Evolutionary conservation across 2,888 invertebrate genomes (phyloP), one percentile per base, ranked within the genome.

Genomic region (Rhagium mordax): DNA sequence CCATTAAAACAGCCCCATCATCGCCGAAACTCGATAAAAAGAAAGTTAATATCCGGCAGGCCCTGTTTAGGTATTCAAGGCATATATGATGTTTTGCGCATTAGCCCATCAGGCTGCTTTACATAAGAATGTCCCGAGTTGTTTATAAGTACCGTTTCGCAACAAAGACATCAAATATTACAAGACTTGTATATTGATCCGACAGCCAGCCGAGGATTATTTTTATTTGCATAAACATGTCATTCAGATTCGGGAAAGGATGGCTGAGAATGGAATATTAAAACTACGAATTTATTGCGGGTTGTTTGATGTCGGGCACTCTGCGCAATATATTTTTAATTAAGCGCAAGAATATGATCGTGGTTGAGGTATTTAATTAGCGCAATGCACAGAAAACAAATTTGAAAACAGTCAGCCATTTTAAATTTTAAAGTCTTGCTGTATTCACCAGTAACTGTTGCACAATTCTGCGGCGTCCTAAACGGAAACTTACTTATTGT

Each of bases 1-100:
- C 72, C 75, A 78, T 76, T 78, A 74, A 75, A 81, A 79, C 76
- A 47, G 60, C 53, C 69, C 62, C 72, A 72, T 72, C 76, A 73
- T 77, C 72, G 47, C 51, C 69, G 66, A 66, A 75, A 72, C 69
- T 75, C 77, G 79, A 81, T 81, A 79, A 82, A 82, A 82, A 82
- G 79, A 79, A 81, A 81, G 76, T 81, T 82, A 81, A 81, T 81
- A 81, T 81, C 78, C 80, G 78, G 74, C 71, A 71, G 66, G 57
- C 73, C 70, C 73, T 74, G 67, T 73, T 78, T 76, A 76, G 71
- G 72, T 72, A 80, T 78, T 74, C 75, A 68, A 60, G 53, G 65
- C 71, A 62, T 72, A 72, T 70, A 70, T 72, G 64, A 62, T 72
- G 61, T 64, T 72, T 61, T 70, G 70, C 72, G 48, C 72, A 72